These are phyloP conservation scores for Casuarius casuarius DNA, from an alignment of 2,113 vertebrate species.

Conservation along the genomic window DNA sequence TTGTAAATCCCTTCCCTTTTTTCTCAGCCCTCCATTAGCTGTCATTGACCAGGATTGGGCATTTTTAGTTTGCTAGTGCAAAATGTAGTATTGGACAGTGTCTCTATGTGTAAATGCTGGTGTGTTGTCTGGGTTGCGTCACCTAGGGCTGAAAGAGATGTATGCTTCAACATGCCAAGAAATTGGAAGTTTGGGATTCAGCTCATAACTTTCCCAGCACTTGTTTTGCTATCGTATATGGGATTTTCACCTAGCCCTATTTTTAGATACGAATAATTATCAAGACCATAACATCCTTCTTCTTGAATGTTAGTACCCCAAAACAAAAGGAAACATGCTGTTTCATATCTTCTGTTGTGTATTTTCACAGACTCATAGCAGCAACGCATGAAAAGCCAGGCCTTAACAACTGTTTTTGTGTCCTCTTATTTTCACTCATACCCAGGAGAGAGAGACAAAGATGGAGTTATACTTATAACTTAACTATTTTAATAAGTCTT, in stretches of 20 bases:
- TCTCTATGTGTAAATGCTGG: not conserved
- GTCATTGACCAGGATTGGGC: not conserved
- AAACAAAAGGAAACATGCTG: not conserved
- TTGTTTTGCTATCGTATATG: not conserved
- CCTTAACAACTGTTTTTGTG: not conserved
- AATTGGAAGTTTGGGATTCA: not conserved
- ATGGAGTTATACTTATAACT: conserved; percentile 34
- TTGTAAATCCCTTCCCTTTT: not conserved
- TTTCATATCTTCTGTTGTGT: not conserved
- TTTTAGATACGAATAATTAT: not conserved
- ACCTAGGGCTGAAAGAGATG: not conserved
- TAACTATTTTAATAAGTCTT: conserved; percentile 70
- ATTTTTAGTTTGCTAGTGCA: not conserved
- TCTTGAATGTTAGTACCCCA: not conserved
- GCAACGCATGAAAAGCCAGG: not conserved
- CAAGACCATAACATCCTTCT: not conserved
- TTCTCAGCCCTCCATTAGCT: fast-evolving
- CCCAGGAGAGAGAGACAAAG: not conserved
- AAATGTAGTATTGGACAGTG: not conserved
- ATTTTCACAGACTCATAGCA: not conserved
- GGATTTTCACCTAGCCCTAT: not conserved
- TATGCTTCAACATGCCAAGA: not conserved
- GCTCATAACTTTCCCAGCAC: not conserved
- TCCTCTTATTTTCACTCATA: not conserved
- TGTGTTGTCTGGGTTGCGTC: not conserved